phyloP scores from a whole-genome alignment of 2,888 invertebrate species.

The Cordilura impudica region DNA sequence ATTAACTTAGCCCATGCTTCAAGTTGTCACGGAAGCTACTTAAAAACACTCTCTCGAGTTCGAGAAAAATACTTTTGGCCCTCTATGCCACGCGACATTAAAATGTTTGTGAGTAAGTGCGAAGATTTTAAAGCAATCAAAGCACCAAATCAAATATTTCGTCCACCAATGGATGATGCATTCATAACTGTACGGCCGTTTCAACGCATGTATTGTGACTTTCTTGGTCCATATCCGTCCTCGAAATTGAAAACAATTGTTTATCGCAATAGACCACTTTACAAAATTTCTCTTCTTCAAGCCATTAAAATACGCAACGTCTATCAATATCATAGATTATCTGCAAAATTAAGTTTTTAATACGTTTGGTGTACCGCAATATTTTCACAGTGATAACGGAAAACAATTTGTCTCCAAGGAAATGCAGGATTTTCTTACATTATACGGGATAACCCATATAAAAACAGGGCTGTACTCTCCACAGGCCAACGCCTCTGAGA shows the following conservation, averaged over 20 bases:
- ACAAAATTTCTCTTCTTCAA: neutral
- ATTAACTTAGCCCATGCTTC: neutral
- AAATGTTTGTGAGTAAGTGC: no score
- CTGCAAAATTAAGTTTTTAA: conserved; percentile 24
- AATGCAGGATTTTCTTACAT: conserved; percentile 20
- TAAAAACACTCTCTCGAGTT: conserved; percentile 15
- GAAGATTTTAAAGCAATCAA: no score
- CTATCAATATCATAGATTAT: conserved; percentile 17
- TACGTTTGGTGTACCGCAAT: conserved; percentile 38
- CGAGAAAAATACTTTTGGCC: neutral
- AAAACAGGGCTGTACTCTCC: no score
- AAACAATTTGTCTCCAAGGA: conserved; percentile 37
- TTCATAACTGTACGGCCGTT: neutral
- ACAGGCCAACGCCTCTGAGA: conserved; percentile 48
- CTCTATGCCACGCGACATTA: no score
- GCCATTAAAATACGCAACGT: neutral
- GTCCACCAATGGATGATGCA: neutral
- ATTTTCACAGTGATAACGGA: conserved; percentile 29
- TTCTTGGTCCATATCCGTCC: conserved; percentile 4
- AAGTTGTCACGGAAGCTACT: conserved; percentile 15
- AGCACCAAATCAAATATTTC: neutral
- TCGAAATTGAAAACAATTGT: neutral
- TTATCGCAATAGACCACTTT: neutral
- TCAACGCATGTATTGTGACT: conserved; percentile 5
- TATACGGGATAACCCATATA: no score